These are phyloP conservation scores for Microcebus griseorufus DNA, from an alignment of 2,113 vertebrate genomes.

Conservation along the genomic window DNA sequence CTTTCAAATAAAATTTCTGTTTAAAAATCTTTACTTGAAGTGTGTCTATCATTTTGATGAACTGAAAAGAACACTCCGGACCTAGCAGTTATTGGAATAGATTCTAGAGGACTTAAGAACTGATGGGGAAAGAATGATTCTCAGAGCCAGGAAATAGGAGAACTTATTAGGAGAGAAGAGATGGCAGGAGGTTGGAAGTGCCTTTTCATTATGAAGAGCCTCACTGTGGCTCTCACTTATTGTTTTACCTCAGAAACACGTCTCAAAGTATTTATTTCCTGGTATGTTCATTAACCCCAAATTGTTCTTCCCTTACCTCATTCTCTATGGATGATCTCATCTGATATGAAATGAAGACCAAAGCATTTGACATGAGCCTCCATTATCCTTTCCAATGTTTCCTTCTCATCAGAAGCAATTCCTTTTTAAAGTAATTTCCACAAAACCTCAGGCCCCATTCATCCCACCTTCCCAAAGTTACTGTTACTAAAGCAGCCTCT, in stretches of 20 bases:
- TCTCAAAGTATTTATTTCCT: background rate
- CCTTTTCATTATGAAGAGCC: background rate
- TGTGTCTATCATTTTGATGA: background rate
- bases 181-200: background rate
- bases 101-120: background rate
- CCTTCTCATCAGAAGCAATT: background rate
- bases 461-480: background rate
- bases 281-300: background rate
- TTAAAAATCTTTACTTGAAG: slow-evolving; percentile 55
- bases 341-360: background rate
- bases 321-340: background rate
- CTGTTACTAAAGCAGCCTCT: background rate
- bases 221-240: background rate
- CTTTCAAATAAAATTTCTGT: slow-evolving; percentile 85
- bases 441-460: background rate
- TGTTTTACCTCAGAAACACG: background rate
- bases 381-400: background rate
- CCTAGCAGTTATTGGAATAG: background rate
- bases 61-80: background rate
- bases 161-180: background rate
- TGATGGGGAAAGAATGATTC: background rate
- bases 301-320: background rate
- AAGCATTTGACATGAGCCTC: background rate
- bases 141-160: background rate
- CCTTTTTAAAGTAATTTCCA: background rate